Evolutionary conservation across 2,113 vertebrate genomes (phyloP).

Genomic region (Cephalopterus ornatus): DNA sequence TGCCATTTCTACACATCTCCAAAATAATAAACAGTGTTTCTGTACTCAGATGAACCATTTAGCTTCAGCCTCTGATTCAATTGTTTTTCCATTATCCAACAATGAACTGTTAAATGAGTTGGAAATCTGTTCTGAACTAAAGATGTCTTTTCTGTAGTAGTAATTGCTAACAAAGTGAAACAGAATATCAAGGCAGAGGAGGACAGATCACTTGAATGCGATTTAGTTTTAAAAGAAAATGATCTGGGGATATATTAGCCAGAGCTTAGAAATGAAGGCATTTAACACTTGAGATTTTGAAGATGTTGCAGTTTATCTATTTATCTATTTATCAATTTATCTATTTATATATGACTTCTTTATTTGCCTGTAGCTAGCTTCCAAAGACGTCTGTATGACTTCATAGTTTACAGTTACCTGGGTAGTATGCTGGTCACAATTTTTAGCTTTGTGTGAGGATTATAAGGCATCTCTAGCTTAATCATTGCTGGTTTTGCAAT

Average conservation of each 20-base stretch:
- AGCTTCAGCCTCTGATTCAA: neutral
- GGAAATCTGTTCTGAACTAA: slow-evolving; percentile 4
- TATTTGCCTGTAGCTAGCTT: neutral
- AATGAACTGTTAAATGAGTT: slow-evolving; percentile 8
- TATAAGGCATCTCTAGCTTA: neutral
- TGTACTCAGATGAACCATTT: neutral
- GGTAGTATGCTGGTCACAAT: neutral
- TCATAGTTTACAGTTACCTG: neutral
- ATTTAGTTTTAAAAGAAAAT: neutral
- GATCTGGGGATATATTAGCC: neutral
- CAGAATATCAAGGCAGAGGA: neutral
- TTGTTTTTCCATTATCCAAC: neutral
- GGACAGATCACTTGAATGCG: neutral
- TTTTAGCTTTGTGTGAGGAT: neutral
- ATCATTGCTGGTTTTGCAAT: neutral
- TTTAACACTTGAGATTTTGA: neutral
- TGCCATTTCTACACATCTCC: neutral
- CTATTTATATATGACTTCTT: neutral
- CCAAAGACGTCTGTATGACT: neutral
- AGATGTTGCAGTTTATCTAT: neutral
- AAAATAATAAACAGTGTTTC: neutral
- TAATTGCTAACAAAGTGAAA: neutral
- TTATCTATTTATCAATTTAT: too few relatives aligned
- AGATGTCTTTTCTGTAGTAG: neutral
- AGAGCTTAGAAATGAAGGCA: neutral